Percentiles rank a stretch among this genome's conserved stretches.
Conservation (phyloP, 2,797 vertebrate species). For the Lycodopsis pacificus region DNA sequence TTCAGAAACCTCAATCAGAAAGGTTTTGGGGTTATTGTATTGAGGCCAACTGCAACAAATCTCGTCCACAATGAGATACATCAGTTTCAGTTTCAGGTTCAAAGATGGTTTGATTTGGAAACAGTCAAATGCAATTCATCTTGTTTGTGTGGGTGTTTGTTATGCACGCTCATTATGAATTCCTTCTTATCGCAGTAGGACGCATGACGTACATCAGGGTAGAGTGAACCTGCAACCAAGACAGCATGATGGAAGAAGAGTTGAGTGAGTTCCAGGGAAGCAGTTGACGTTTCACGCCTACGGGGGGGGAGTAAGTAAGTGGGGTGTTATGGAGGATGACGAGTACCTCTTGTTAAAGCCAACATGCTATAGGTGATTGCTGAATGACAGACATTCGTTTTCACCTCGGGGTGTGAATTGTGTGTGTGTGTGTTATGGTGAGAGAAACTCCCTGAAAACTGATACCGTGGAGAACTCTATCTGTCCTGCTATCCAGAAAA, state of each 20-base stretch:
- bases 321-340: slow-evolving; percentile 39
- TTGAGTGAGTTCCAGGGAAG: slow-evolving; percentile 33
- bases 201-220: slow-evolving; percentile 19
- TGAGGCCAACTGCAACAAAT: slow-evolving; percentile 29
- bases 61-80: slow-evolving; percentile 6
- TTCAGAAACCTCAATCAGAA: slow-evolving; percentile 40
- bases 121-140: slow-evolving; percentile 34
- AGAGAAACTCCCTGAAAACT: slow-evolving; percentile 76
- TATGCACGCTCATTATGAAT: slow-evolving; percentile 24
- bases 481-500: slow-evolving; percentile 28
- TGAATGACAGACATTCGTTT: slow-evolving; percentile 70
- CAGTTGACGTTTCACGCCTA: slow-evolving; percentile 43
- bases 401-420: slow-evolving; percentile 70
- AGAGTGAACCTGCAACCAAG: slow-evolving; percentile 42
- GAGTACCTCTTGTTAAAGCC: slow-evolving; percentile 44
- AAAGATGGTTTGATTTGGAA: slow-evolving; percentile 8
- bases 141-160: slow-evolving; percentile 17
- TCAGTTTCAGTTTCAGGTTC: slow-evolving; percentile 33
- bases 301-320: slow-evolving; percentile 7
- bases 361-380: slow-evolving; percentile 50
- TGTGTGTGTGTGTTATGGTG: slow-evolving; percentile 51
- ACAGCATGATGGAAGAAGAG: slow-evolving; percentile 32
- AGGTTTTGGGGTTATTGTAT: slow-evolving; percentile 31
- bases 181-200: slow-evolving; percentile 34
- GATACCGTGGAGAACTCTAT: slow-evolving; percentile 55